Evolutionary conservation across 2,888 invertebrate genomes (phyloP).

Genomic region (Acronicta alni): DNA sequence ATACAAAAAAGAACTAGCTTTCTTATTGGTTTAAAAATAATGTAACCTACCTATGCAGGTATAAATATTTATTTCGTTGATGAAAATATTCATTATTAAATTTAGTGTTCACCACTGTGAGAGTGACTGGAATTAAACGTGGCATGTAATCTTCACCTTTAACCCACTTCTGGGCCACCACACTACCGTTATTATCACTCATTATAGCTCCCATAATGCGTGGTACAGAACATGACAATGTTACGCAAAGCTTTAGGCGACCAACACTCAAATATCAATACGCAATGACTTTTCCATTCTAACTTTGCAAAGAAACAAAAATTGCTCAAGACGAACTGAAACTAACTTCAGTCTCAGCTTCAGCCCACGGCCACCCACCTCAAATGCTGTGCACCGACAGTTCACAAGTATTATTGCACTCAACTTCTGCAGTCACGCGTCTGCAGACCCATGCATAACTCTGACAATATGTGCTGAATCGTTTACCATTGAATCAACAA

Average conservation of each 20-base stretch:
- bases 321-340: too few species aligned
- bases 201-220: slow-evolving; percentile 20
- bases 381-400: neutral
- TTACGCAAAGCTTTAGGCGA: slow-evolving; percentile 6
- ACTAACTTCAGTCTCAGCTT: too few species aligned
- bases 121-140: neutral
- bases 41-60: too few species aligned
- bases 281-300: neutral
- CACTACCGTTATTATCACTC: slow-evolving; percentile 19
- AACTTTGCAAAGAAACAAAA: too few species aligned
- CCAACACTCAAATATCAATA: neutral
- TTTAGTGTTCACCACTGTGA: neutral
- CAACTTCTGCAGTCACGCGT: too few species aligned
- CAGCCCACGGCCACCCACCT: too few species aligned
- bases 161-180: slow-evolving; percentile 7
- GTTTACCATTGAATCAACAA: slow-evolving; percentile 17
- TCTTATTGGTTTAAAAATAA: too few species aligned
- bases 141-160: slow-evolving; percentile 19
- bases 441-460: neutral
- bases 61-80: too few species aligned
- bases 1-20: too few species aligned
- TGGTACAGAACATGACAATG: slow-evolving; percentile 15
- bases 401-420: too few species aligned
- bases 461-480: neutral
- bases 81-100: neutral